Evolutionary conservation across 2,888 invertebrate genomes (phyloP), one percentile per base, ranked within the genome.

Genomic region (Sphinx pinastri): DNA sequence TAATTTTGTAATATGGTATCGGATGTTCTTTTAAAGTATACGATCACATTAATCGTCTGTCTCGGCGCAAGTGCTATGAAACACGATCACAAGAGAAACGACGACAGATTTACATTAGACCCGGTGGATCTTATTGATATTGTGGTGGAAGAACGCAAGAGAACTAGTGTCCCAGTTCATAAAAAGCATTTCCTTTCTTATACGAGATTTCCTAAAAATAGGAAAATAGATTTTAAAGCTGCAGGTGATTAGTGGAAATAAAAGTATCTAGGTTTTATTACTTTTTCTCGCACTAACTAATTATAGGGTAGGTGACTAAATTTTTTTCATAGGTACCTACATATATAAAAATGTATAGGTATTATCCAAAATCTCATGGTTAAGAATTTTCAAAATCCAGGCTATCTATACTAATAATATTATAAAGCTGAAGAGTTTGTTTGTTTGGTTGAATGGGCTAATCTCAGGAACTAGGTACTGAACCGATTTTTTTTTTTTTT

Each of bases 81-180:
- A 63, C 6, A 47, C 16, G 60, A 63, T 16, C 47, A 71, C 55
- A 75, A 73, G 55, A 74, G 68, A 57, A 76, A 80, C 51, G 81
- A 82, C 19, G 84, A 83, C 47, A 86, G 81, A 69, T 54, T 85
- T 10, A 67, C 83, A 2, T 73, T 88, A 38, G 83, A 82, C 71
- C 82, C 87, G 4, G 73, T 81, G 12, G 86, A 88, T 58, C 73
- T 89, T 14, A 81, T 87, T n/a, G 84, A 87, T 69, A 77, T 87
- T 14, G 80, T 89, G 7, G 70, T 81, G 68, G 72, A 84, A 71
- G 88, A 88, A 68, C 78, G 45, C 6, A 55, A 19, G 47, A 63
- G 11, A 19, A 69, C 25, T 13, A 45, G 47, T 16, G 11, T 47
- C 13, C 19, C 49, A n/a, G 5, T 49, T n/a, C 63, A 47, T 11